These are phyloP conservation scores for Pteruthius melanotis DNA, from an alignment of 2,113 vertebrate genomes.

Conservation along the genomic window DNA sequence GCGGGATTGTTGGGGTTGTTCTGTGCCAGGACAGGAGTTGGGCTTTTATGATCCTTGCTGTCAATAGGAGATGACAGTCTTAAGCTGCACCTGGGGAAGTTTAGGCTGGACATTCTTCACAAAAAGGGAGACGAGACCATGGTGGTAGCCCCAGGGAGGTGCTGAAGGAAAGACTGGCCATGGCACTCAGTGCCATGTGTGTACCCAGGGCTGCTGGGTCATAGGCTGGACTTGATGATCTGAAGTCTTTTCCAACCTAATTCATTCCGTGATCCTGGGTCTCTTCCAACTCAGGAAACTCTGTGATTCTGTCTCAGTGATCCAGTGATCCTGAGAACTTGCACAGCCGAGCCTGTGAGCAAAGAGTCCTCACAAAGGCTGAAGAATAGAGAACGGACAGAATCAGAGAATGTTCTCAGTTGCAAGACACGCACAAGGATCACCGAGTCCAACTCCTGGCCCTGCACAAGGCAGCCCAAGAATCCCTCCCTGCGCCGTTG, in stretches of 20 bases:
- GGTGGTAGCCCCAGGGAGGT: no score
- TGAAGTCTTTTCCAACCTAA: neutral
- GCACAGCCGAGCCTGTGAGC: neutral
- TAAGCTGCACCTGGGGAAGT: neutral
- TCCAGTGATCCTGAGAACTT: neutral
- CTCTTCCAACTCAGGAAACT: neutral
- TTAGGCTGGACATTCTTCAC: neutral
- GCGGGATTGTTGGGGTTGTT: neutral
- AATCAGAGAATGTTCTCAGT: neutral
- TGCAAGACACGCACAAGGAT: neutral
- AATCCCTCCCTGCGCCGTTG: fast-evolving
- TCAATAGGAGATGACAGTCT: neutral
- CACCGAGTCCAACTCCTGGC: neutral
- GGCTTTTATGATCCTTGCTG: neutral
- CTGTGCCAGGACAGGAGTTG: neutral
- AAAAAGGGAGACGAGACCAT: neutral
- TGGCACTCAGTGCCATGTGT: no score
- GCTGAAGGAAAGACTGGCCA: neutral
- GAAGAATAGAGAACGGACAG: neutral
- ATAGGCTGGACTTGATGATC: neutral
- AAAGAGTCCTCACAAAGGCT: fast-evolving
- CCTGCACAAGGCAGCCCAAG: neutral
- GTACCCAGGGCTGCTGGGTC: no score
- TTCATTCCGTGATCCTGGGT: neutral
- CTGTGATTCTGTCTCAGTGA: no score